A percentile compares a stretch with the other conserved stretches of the same genome.
phyloP scores from a whole-genome alignment of 2,113 vertebrate genomes.

The Galeopterus variegatus region DNA sequence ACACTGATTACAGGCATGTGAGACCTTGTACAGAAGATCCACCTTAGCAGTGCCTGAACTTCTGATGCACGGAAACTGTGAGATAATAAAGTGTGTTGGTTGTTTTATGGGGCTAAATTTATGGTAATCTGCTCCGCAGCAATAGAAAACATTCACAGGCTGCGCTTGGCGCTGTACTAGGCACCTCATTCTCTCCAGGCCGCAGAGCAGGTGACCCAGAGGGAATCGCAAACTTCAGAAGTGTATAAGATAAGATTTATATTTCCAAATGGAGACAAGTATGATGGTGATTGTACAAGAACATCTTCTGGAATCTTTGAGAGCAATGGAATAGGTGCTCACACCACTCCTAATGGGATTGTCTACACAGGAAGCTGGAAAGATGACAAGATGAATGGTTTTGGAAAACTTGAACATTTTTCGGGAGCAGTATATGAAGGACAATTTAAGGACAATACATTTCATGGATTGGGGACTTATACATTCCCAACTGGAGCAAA shows the following conservation, averaged over 20 bases:
- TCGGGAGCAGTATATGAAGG: constrained; percentile 93
- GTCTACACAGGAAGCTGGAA: constrained; percentile 90
- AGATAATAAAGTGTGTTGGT: neutral
- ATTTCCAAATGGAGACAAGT: constrained; percentile 92
- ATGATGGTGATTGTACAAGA: constrained; percentile 89
- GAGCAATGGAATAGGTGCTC: constrained; percentile 90
- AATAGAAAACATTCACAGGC: neutral
- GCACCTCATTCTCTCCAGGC: too few species aligned
- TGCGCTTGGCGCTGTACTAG: too few species aligned
- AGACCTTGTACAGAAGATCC: neutral
- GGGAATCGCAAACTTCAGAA: constrained; percentile 67
- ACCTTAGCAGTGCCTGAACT: neutral
- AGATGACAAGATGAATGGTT: constrained; percentile 93
- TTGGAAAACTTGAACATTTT: constrained; percentile 90
- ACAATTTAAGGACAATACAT: constrained; percentile 93
- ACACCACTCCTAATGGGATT: constrained; percentile 87
- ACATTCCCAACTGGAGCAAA: constrained; percentile 90
- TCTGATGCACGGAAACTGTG: neutral
- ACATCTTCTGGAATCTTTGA: constrained; percentile 86
- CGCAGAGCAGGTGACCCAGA: too few species aligned
- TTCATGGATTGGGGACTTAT: constrained; percentile 91
- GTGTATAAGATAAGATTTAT: constrained; percentile 85
- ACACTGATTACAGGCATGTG: neutral
- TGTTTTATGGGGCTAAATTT: neutral
- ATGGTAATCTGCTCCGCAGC: neutral